phyloP scores from a whole-genome alignment of 2,113 vertebrate genomes.

The Epinephelus fuscoguttatus region DNA sequence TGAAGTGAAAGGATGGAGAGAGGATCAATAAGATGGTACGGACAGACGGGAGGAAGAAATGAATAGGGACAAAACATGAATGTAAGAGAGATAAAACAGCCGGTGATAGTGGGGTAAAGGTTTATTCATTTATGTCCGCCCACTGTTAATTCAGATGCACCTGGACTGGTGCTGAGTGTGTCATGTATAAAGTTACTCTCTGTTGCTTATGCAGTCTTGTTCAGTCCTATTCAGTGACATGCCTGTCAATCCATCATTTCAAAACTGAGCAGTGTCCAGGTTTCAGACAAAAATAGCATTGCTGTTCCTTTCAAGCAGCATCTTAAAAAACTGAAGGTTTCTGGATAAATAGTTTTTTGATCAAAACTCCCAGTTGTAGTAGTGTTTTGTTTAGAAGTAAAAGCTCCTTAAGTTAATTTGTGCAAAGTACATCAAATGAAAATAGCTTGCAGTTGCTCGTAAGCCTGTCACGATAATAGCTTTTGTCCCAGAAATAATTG shows the following conservation, averaged over 20 bases:
- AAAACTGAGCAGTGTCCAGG: not conserved
- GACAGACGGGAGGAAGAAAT: not conserved
- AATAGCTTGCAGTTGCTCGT: not conserved
- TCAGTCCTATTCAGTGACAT: conserved; percentile 4
- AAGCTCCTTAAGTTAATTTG: not conserved
- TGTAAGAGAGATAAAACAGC: not conserved
- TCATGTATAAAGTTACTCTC: not conserved
- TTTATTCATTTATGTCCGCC: not conserved
- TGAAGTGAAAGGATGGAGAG: conserved; percentile 40
- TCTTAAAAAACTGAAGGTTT: conserved; percentile 19
- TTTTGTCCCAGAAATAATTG: not conserved
- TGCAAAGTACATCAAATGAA: not conserved
- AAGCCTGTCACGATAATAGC: too few species aligned
- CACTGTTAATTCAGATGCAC: not conserved
- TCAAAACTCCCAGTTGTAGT: not conserved
- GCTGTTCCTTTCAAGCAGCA: conserved; percentile 18
- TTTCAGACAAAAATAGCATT: conserved; percentile 2
- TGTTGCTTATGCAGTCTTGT: not conserved
- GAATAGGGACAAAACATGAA: not conserved
- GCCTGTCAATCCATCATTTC: conserved; percentile 16
- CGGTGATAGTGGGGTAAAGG: not conserved
- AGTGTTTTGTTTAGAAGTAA: not conserved
- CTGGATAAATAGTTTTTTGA: not conserved
- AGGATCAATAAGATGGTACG: conserved; percentile 35
- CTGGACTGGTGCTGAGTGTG: not conserved